Evolutionary conservation across 2,797 vertebrate species (phyloP).

Genomic region (Fistularia commersonii): DNA sequence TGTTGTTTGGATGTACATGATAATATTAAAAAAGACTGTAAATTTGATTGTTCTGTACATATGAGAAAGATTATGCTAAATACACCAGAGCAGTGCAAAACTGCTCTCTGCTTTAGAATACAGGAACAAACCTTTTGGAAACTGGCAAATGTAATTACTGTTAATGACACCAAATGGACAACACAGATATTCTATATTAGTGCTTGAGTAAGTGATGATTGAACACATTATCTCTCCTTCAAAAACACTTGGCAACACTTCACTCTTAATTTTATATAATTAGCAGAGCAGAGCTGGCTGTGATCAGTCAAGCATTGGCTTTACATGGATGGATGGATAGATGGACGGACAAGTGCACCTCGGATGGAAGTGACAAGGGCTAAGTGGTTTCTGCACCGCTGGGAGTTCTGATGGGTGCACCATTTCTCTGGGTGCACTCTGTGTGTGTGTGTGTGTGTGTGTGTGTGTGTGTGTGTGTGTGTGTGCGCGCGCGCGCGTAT

Average conservation of each 20-base stretch:
- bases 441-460: conserved; percentile 7
- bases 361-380: conserved; percentile 21
- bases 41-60: no score
- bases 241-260: not conserved
- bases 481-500: conserved; percentile 2
- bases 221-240: conserved; percentile 1
- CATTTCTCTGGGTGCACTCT: conserved; percentile 7
- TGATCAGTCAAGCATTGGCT: conserved; percentile 14
- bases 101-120: no score
- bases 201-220: not conserved
- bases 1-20: no score
- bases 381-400: conserved; percentile 35
- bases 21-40: no score
- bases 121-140: no score
- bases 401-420: conserved; percentile 12
- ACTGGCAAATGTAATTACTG: no score
- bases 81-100: no score
- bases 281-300: conserved; percentile 7
- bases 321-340: conserved; percentile 11
- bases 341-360: conserved; percentile 9
- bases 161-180: no score
- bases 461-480: conserved; percentile 3
- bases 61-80: no score
- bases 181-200: no score
- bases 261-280: conserved; percentile 8